Base-by-base conservation (phyloP, 2,113 vertebrate genomes). In the Nothoprocta perdicaria region DNA sequence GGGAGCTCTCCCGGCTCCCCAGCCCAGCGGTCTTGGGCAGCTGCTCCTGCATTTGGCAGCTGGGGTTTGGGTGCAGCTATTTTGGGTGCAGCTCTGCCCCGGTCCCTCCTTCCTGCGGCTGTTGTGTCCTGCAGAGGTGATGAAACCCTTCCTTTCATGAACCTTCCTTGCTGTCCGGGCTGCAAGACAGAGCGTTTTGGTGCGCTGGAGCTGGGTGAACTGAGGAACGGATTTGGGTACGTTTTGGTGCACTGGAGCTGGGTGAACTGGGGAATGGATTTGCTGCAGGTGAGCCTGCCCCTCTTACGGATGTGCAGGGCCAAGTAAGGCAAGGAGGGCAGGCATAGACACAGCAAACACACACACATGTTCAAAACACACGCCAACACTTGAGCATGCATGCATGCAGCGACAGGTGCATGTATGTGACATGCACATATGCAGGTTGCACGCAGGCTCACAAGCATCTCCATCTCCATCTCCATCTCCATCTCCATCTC, bases 391-490 rank as follows among this genome's bases (percentile, higher is more conserved):
- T 8, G 15, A 60, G 21, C 53, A 6, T 3, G 7, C 10, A 6
- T 0, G 71, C 10, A 2, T 24, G 1, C 2, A 3, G 16, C 29
- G 24, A 10, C 1, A 3, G 5, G 45, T 8, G 17, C 11, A 29
- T 6, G 6, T 15, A 12, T 22, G 10, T 6, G 2, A 27, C 7
- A 10, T 29, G 4, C 4, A 55, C 15, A 10, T 31, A 55, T 29
- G 53, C 53, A 55, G 8, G 26, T n/a, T 60, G 38, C 41, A 2
- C 22, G 2, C 52, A 4, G 26, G 1, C 41, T 12, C 60, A 5
- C 40, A 21, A 0, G 9, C 31, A n/a, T 12, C 58, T n/a, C 3
- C 45, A 46, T 6, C 45, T 9, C 17, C 45, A 46, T 18, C 38
- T 16, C 2, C 26, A 23, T 11, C 22, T 15, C 12, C n/a, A n/a